Base-by-base conservation (phyloP, 1,140 invertebrate genomes). In the Thalassaphorura encarpata region DNA sequence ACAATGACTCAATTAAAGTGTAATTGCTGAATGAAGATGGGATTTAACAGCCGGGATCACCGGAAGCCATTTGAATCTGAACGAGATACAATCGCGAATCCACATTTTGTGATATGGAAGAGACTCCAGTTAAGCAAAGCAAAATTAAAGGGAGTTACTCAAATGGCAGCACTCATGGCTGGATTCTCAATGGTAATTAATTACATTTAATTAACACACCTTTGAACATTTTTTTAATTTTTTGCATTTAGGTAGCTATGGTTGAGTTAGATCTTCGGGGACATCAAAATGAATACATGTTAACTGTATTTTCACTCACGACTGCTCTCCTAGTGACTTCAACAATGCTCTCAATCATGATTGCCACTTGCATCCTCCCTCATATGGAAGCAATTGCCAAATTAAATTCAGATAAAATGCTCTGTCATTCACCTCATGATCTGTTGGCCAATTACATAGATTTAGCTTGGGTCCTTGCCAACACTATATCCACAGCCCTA, bases 401-500 rank as follows among this genome's bases (percentile, higher is more conserved):
- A 24, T 24, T 61, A 1, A 60, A 61, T 3, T 47, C 46, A 5
- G 24, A 41, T 18, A 33, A 29, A 21, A 18, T 61, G 2, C 53
- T 56, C 0, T 41, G 26, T 21, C 46, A 52, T 5, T 61, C 54
- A 24, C 60, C 60, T 16, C 63, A 65, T 33, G 58, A 65, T 8
- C 31, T 54, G 3, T 27, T 65, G 5, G 53, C 54, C 21, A 48
- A 42, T n/a, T 65, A 65, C 26, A 55, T 65, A n/a, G 45, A 48
- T 49, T 13, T 55, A 2, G 29, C 52, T 6, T 54, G 52, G 51
- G 51, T 65, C 8, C 33, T 65, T 23, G 63, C 63, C 24, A 65
- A 65, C 39, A 60, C 63, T 13, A 39, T 65, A 4, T 56, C 53
- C 15, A 79, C 83, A 39, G 67, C 83, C 19, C 68, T 82, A 13